These are phyloP conservation scores for Drosophila borealis DNA, from an alignment of 2,888 invertebrate species.

Conservation along the genomic window DNA sequence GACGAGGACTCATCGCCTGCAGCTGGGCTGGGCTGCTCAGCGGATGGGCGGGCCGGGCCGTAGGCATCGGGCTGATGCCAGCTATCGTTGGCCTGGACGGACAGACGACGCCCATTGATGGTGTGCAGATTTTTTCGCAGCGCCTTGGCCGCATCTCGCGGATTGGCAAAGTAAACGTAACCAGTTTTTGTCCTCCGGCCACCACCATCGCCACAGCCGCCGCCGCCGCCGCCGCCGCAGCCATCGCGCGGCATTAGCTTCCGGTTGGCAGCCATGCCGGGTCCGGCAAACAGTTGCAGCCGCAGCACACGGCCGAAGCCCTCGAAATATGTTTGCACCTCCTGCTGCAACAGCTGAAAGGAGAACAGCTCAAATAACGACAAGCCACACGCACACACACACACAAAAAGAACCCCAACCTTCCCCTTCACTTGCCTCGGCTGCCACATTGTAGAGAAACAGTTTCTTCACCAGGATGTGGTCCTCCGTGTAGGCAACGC, in stretches of 20 bases:
- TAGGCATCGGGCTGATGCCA: constrained; percentile 50
- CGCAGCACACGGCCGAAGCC: constrained; percentile 22
- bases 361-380: neutral
- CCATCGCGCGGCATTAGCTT: neutral
- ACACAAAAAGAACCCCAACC: neutral
- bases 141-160: constrained; percentile 32
- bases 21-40: no score
- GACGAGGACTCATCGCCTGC: neutral
- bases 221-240: no score
- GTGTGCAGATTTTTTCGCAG: constrained; percentile 26
- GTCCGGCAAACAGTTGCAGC: constrained; percentile 20
- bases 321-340: constrained; percentile 36
- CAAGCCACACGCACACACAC: neutral
- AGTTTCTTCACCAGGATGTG: constrained; percentile 43
- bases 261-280: neutral
- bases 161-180: constrained; percentile 25
- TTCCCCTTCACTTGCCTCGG: constrained; percentile 23
- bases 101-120: constrained; percentile 12
- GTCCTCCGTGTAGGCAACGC: constrained; percentile 51
- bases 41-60: neutral
- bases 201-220: no score
- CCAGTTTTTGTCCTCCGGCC: constrained; percentile 9
- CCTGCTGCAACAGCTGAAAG: constrained; percentile 18
- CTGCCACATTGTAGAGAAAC: constrained; percentile 34
- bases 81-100: constrained; percentile 31